These are phyloP conservation scores for Neosilurus hyrtlii DNA, from an alignment of 2,797 vertebrate species.

Conservation along the genomic window DNA sequence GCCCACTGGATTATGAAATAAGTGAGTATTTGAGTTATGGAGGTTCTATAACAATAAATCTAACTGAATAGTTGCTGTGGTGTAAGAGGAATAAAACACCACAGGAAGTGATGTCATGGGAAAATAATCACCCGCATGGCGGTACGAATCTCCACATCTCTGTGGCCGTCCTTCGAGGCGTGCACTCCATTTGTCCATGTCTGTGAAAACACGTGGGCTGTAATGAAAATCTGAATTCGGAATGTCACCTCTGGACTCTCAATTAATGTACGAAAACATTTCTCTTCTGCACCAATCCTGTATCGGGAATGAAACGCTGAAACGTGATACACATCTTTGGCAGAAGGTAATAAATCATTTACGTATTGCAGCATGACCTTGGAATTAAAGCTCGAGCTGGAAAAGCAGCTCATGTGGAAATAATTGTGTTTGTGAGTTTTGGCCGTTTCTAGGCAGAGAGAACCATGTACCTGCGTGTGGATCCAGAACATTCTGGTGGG, in stretches of 20 bases:
- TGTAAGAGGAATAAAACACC: not conserved
- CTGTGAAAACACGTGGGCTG: not conserved
- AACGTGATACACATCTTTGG: constrained; percentile 65
- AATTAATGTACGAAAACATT: constrained; percentile 64
- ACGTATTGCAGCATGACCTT: constrained; percentile 67
- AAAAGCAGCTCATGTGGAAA: constrained; percentile 59
- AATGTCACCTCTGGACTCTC: constrained; percentile 47
- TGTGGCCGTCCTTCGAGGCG: not conserved
- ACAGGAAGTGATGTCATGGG: not conserved
- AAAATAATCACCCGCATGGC: no score
- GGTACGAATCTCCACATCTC: no score
- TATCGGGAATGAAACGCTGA: constrained; percentile 73
- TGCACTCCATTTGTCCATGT: no score
- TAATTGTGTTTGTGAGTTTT: constrained; percentile 53
- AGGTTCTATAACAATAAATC: not conserved
- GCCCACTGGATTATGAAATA: no score
- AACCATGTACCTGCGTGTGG: constrained; percentile 41
- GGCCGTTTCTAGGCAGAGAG: constrained; percentile 49
- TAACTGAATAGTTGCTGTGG: not conserved
- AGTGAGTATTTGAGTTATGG: not conserved
- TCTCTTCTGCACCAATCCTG: constrained; percentile 59
- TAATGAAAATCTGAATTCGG: not conserved
- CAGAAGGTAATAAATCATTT: constrained; percentile 61
- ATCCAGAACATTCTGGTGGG: not conserved
- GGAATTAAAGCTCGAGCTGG: constrained; percentile 40